phyloP scores from a whole-genome alignment of 2,888 invertebrate genomes.

The Balanococcus diminutus region DNA sequence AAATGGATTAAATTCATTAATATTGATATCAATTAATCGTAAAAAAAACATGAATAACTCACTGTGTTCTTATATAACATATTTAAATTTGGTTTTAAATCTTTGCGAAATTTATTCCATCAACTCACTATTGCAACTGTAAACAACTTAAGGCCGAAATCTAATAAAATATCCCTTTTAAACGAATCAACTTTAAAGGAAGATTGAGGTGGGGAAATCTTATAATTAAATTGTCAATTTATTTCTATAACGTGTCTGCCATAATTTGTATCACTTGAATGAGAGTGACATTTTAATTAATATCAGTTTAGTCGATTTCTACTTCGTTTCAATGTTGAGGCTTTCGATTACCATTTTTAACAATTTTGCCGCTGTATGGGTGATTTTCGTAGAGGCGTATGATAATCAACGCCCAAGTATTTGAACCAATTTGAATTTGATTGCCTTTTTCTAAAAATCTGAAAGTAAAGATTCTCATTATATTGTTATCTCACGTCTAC shows the following conservation, averaged over 20 bases:
- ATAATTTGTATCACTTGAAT: conserved; percentile 21
- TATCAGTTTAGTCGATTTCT: background rate
- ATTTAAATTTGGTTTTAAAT: background rate
- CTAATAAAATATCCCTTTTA: conserved; percentile 39
- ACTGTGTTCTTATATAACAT: background rate
- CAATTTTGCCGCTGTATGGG: background rate
- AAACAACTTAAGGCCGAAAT: conserved; percentile 33
- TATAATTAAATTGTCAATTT: conserved; percentile 36
- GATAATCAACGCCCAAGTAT: background rate
- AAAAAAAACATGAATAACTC: background rate
- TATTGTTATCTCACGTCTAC: too few species aligned
- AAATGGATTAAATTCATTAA: background rate
- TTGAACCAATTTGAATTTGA: too few species aligned
- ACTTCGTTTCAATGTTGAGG: background rate
- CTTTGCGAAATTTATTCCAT: conserved; percentile 5
- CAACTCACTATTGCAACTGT: conserved; percentile 27
- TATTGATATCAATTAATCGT: background rate
- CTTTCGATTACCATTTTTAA: background rate
- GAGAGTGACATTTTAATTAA: conserved; percentile 36
- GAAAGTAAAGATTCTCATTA: too few species aligned
- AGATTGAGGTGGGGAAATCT: conserved; percentile 14
- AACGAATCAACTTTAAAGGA: background rate
- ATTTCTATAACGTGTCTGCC: background rate
- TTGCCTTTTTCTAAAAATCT: background rate
- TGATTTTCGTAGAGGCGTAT: background rate